Conservation (phyloP, 2,888 invertebrate genomes). For the Liposcelis brunnea region DNA sequence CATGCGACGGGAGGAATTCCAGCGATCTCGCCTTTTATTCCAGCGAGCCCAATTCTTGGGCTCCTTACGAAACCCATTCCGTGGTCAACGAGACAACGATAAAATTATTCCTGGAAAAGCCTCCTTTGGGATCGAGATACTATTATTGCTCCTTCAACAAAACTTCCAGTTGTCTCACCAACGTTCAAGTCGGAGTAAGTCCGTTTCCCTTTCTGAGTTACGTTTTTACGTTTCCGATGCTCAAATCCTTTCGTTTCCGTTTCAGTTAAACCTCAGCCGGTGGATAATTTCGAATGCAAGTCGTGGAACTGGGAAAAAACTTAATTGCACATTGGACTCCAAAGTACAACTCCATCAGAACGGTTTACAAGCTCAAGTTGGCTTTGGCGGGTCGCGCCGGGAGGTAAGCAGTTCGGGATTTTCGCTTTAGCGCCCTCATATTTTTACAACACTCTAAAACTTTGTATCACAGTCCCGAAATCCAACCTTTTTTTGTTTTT, state of each 20-base stretch:
- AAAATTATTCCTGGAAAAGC: slow-evolving; percentile 34
- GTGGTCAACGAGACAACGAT: slow-evolving; percentile 45
- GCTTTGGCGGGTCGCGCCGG: slow-evolving; percentile 27
- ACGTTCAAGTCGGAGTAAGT: slow-evolving; percentile 39
- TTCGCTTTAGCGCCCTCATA: slow-evolving; percentile 20
- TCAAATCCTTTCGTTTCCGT: too few species aligned
- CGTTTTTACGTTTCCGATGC: slow-evolving; percentile 10
- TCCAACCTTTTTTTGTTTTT: too few species aligned
- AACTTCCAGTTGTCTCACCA: slow-evolving; percentile 33
- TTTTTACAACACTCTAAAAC: too few species aligned
- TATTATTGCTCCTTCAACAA: slow-evolving; percentile 32
- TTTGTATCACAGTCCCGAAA: too few species aligned
- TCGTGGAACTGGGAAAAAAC: slow-evolving; percentile 52
- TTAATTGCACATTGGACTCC: slow-evolving; percentile 59
- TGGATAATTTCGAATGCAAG: slow-evolving; percentile 52
- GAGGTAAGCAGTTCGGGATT: slow-evolving; percentile 22
- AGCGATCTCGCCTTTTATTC: slow-evolving; percentile 30
- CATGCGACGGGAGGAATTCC: slow-evolving; percentile 33
- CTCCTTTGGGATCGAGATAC: slow-evolving; percentile 32
- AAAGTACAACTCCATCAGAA: slow-evolving; percentile 36
- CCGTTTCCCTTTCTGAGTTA: background rate
- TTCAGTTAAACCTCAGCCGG: slow-evolving; percentile 43
- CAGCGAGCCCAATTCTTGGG: slow-evolving; percentile 22
- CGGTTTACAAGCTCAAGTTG: slow-evolving; percentile 35
- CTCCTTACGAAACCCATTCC: slow-evolving; percentile 30